Evolutionary conservation across 2,888 invertebrate genomes (phyloP).

Genomic region (Luperina nickerlii): DNA sequence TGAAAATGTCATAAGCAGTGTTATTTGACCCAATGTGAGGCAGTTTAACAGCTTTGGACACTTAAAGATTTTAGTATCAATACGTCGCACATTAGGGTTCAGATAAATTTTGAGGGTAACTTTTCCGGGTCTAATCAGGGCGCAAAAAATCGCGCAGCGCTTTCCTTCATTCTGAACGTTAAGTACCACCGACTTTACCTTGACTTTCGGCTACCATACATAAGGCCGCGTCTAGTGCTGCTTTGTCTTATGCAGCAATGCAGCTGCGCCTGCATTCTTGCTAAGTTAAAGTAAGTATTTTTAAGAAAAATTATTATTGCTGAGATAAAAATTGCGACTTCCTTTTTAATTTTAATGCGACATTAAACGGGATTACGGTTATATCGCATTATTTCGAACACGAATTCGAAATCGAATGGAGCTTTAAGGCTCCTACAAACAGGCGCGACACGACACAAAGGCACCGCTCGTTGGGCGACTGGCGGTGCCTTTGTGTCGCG

Average conservation of each 20-base stretch:
- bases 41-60: background rate
- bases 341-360: background rate
- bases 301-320: background rate
- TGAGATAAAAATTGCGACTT: too few relatives aligned
- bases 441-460: too few relatives aligned
- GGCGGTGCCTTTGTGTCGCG: too few relatives aligned
- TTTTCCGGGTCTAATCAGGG: background rate
- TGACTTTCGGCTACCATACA: background rate
- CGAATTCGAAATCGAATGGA: background rate
- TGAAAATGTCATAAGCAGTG: background rate
- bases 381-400: background rate
- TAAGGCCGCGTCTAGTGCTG: background rate
- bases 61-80: background rate
- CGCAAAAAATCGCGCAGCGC: too few relatives aligned
- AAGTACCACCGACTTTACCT: too few relatives aligned
- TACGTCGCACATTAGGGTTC: background rate
- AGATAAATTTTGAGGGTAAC: background rate
- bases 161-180: background rate
- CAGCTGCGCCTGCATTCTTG: background rate
- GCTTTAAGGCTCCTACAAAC: too few relatives aligned
- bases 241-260: background rate
- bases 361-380: background rate
- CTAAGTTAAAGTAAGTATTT: background rate
- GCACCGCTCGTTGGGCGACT: too few relatives aligned
- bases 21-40: background rate